Evolutionary conservation across 1,140 invertebrate genomes (phyloP).

Genomic region (Drosophila tristis): DNA sequence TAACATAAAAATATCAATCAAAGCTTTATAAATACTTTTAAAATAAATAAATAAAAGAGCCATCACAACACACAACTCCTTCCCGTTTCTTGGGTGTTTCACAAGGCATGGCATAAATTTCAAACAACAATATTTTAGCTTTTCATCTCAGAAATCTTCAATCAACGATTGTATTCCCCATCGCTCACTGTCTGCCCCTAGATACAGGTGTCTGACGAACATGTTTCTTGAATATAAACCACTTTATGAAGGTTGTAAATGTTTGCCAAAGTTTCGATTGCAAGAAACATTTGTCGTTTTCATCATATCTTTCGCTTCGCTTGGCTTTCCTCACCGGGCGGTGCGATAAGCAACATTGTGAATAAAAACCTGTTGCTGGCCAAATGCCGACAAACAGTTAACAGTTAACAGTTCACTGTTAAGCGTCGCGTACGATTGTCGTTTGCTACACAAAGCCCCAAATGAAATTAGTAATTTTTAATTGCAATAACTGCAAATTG

Average conservation of each 20-base stretch:
- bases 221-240: neutral
- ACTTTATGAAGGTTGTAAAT: neutral
- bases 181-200: too few species aligned
- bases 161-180: too few species aligned
- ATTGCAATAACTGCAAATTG: constrained; percentile 33
- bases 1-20: too few species aligned
- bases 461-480: constrained; percentile 25
- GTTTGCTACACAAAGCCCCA: neutral
- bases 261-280: constrained; percentile 12
- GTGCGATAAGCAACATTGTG: constrained; percentile 41
- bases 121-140: too few species aligned
- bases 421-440: constrained; percentile 34
- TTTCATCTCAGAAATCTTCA: too few species aligned
- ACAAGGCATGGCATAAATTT: too few species aligned
- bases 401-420: constrained; percentile 54
- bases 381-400: constrained; percentile 36
- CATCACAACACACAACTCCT: too few species aligned
- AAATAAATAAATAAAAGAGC: too few species aligned
- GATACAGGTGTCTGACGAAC: too few species aligned
- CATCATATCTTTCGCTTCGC: constrained; percentile 25
- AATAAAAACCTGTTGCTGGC: constrained; percentile 53
- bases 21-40: too few species aligned
- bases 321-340: neutral
- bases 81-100: too few species aligned
- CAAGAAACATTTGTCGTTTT: constrained; percentile 25